Base-by-base conservation (phyloP, 2,113 vertebrate genomes). In the Dicrurus megarhynchus region DNA sequence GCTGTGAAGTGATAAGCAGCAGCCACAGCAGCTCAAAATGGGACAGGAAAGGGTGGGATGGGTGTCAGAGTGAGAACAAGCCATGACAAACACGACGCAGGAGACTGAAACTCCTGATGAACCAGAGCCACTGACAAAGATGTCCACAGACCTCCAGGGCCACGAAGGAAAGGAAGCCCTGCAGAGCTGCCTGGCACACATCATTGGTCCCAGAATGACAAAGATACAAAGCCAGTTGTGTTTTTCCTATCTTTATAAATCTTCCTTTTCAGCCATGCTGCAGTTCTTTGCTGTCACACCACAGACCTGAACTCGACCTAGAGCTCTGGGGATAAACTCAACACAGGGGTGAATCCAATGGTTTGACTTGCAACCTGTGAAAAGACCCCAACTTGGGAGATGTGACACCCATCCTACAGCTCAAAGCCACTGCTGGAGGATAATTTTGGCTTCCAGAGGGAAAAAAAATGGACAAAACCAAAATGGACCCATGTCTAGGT, bases 41-140 rank as follows among this genome's bases (percentile, higher is more conserved):
- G 53, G 73, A 81, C 91, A 96, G 93, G 96, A 96, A 97, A 93
- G 91, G 93, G 95, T 85, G 93, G 86, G 89, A 81, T 53, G 90
- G 92, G 87, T 65, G 65, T 69, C 74, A 89, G 64, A 84, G 11
- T 2, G 2, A 53, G 69, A 76, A 24, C 21, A 44, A 79, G 47
- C 33, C 7, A 30, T 10, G 52, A 61, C 68, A 89, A 94, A 87
- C 65, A 89, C 0, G 12, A 52, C 53, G 49, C 63, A 56, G 46
- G 56, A 94, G 83, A 24, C 79, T 55, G 68, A 73, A 89, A 42
- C 44, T 59, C 65, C 69, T 26, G 52, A 33, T 5, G 2, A 21
- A 35, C n/a, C 61, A 53, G 52, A 84, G 67, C 22, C n/a, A 65
- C 47, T 21, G 70, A 47, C n/a, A 69, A 30, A 56, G 61, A 2